A percentile compares a stretch with the other conserved stretches of the same genome.
phyloP scores from a whole-genome alignment of 2,797 vertebrate genomes.

The Linurgus olivaceus region DNA sequence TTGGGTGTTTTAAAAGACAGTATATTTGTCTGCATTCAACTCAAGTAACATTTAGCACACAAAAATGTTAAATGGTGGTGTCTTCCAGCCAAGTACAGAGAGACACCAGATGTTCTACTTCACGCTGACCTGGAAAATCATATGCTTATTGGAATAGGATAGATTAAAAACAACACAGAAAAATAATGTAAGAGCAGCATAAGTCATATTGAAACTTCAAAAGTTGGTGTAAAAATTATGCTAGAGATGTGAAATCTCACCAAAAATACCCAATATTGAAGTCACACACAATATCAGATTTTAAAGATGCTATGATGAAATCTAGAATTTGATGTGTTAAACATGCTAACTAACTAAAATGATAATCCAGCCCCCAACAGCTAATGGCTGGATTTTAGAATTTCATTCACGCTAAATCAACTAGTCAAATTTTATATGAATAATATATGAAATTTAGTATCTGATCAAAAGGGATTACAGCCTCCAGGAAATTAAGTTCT shows the following conservation, averaged over 20 bases:
- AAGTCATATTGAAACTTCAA: constrained; percentile 18
- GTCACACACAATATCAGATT: neutral
- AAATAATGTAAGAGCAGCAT: neutral
- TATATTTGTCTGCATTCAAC: neutral
- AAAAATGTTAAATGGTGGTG: neutral
- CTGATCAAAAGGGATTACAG: constrained; percentile 37
- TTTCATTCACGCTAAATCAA: constrained; percentile 23
- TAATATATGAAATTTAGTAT: constrained; percentile 49
- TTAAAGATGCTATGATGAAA: constrained; percentile 23
- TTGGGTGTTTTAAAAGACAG: neutral
- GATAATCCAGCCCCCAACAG: constrained; percentile 3
- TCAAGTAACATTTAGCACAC: neutral
- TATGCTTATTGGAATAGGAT: neutral
- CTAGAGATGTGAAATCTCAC: constrained; percentile 18
- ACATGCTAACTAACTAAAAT: neutral
- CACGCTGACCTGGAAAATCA: constrained; percentile 6
- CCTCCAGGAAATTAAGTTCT: constrained; percentile 10
- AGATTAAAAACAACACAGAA: neutral
- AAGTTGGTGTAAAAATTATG: neutral
- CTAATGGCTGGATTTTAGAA: constrained; percentile 23
- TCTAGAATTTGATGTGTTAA: constrained; percentile 27
- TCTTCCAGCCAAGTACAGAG: constrained; percentile 15
- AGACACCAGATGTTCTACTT: constrained; percentile 26
- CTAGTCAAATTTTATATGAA: constrained; percentile 46
- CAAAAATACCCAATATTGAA: neutral